Percentiles rank a stretch among this genome's conserved stretches.
phyloP scores from a whole-genome alignment of 2,797 vertebrate genomes.

The Enteromius mattozi region DNA sequence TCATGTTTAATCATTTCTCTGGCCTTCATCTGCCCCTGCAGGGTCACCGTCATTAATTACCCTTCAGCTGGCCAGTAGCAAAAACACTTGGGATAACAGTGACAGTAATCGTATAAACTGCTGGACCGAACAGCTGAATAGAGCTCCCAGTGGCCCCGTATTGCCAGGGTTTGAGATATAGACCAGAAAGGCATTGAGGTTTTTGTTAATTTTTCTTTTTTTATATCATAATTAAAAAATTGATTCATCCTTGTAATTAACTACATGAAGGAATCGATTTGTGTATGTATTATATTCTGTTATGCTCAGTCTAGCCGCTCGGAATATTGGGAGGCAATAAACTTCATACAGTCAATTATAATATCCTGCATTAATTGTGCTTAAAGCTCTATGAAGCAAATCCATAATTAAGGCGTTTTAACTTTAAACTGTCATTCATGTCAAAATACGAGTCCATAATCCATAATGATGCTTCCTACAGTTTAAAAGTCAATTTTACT shows the following conservation, averaged over 20 bases:
- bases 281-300: not conserved
- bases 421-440: not conserved
- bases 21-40: conserved; percentile 69
- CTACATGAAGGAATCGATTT: conserved; percentile 14
- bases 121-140: conserved; percentile 17
- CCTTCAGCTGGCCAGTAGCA: conserved; percentile 59
- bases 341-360: not conserved
- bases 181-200: not conserved
- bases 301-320: not conserved
- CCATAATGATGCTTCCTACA: no score
- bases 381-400: not conserved
- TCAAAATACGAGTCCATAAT: no score
- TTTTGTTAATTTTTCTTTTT: not conserved
- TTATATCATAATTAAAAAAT: not conserved
- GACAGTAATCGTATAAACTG: conserved; percentile 45
- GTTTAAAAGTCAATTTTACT: no score
- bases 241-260: not conserved
- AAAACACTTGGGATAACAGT: conserved; percentile 42
- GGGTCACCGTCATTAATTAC: conserved; percentile 75
- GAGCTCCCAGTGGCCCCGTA: not conserved
- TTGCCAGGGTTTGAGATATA: not conserved
- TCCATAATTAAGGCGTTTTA: not conserved
- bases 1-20: conserved; percentile 76
- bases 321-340: not conserved
- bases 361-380: conserved; percentile 11